Evolutionary conservation across 2,888 invertebrate genomes (phyloP), one percentile per base, ranked within the genome.

Genomic region (Protodeltote pygarga): DNA sequence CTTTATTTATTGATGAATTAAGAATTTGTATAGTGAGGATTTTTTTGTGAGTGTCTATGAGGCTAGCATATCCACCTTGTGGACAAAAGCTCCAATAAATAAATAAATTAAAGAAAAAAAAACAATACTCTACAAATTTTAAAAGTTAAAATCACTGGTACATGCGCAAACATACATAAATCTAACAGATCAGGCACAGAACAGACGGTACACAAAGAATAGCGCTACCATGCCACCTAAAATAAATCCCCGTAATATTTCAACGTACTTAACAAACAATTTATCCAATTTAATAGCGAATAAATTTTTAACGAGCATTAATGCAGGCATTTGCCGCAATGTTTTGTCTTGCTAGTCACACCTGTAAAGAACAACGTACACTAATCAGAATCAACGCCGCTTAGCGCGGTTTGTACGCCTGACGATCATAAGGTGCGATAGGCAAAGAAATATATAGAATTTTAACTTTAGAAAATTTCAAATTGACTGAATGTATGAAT

Each of bases 221-320:
- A 21, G 13, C 9, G n/a, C 15, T 20, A 54, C 3, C 3, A 32
- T 23, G 23, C 31, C 2, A 1, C 24, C 17, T 2, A n/a, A 6
- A 37, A 19, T 28, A 19, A 63, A 45, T 15, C 11, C n/a, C 3
- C 3, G 15, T 16, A 25, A 41, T 33, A 8, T 27, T 29, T 33
- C 21, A 37, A 33, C 16, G 19, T 38, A 33, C 35, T 57, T 46
- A 40, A 37, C 58, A 31, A 57, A 38, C 58, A 37, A 45, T 50
- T 55, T 63, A 17, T 34, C 23, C 17, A 38, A 57, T 35, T 57
- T 37, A 33, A 41, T 28, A 24, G 35, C 37, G 16, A 28, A 58
- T 59, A 64, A 29, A 58, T 57, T 42, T 24, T 40, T 42, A 34
- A 50, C 25, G 20, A 27, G 29, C 29, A 33, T 24, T 59, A 64